phyloP scores from a whole-genome alignment of 2,888 invertebrate species.

The Polia nebulosa region DNA sequence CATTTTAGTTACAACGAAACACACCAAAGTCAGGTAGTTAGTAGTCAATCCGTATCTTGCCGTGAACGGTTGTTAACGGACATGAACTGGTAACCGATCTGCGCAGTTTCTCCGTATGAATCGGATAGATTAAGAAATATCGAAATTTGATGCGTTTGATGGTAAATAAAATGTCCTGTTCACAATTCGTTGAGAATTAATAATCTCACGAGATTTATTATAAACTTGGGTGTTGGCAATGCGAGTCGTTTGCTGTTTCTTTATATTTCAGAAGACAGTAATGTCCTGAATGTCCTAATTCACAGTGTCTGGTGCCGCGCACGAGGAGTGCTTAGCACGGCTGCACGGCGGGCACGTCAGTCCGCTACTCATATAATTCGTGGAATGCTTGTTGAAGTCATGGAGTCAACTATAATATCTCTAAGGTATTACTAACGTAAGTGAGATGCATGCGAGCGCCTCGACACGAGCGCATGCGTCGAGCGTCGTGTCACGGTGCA shows the following conservation, averaged over 20 bases:
- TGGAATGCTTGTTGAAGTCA: slow-evolving; percentile 87
- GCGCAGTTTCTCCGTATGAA: neutral
- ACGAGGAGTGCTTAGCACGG: slow-evolving; percentile 14
- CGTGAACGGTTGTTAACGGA: neutral
- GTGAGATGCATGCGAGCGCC: slow-evolving; percentile 2
- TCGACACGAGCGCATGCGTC: slow-evolving; percentile 2
- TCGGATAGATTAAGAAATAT: neutral
- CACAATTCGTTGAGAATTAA: neutral
- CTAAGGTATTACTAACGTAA: slow-evolving; percentile 35
- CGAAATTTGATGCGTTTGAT: neutral
- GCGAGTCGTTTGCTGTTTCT: neutral
- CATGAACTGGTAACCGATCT: too few species aligned
- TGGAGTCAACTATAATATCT: slow-evolving; percentile 75
- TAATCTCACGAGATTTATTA: neutral
- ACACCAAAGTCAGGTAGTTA: neutral
- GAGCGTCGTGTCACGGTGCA: slow-evolving; percentile 17
- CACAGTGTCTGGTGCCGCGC: neutral
- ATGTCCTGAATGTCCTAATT: neutral
- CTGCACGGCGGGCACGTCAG: slow-evolving; percentile 20
- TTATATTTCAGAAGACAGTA: neutral
- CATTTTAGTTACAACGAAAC: neutral
- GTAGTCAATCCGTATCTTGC: neutral
- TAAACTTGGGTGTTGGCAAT: neutral
- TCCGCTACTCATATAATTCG: slow-evolving; percentile 70
- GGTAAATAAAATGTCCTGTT: neutral